Percentiles rank a stretch among this genome's conserved stretches.
These are phyloP conservation scores for Epicauta chinensis DNA, from an alignment of 1,140 invertebrate species.

Conservation along the genomic window DNA sequence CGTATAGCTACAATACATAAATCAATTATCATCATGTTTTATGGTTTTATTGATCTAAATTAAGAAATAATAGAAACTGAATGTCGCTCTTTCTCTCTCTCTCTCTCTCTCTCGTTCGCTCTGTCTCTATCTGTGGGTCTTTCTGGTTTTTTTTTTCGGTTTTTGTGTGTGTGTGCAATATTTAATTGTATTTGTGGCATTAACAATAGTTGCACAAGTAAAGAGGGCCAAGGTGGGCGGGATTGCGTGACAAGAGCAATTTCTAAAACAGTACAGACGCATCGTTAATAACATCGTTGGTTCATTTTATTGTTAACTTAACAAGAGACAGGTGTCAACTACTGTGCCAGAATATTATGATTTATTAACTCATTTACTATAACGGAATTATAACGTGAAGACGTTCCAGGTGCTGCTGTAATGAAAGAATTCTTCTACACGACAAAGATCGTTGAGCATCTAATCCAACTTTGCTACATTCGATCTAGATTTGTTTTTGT, in stretches of 20 bases:
- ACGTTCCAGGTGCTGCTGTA: too few relatives aligned
- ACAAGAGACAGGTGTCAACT: conserved; percentile 18
- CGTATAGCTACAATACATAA: background rate
- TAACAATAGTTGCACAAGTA: background rate
- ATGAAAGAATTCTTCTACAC: too few relatives aligned
- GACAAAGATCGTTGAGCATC: too few relatives aligned
- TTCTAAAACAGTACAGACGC: conserved; percentile 15
- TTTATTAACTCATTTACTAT: conserved; percentile 14
- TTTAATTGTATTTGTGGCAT: background rate
- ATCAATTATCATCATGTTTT: background rate
- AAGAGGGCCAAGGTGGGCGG: conserved; percentile 3
- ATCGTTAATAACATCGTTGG: conserved; percentile 14
- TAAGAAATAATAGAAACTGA: background rate
- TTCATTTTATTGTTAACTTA: conserved; percentile 15
- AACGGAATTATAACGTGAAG: conserved; percentile 3
- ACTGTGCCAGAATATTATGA: conserved; percentile 15
- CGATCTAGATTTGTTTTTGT: too few relatives aligned
- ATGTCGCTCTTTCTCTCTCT: background rate
- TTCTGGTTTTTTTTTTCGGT: too few relatives aligned
- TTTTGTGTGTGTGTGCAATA: too few relatives aligned
- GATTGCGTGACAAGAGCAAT: conserved; percentile 15
- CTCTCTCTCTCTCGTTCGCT: background rate
- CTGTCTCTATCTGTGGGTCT: too few relatives aligned
- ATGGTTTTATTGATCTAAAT: background rate
- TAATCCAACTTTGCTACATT: too few relatives aligned